A percentile compares a stretch with the other conserved stretches of the same genome.
phyloP scores from a whole-genome alignment of 2,113 vertebrate species.

The Amphiprion ocellaris region DNA sequence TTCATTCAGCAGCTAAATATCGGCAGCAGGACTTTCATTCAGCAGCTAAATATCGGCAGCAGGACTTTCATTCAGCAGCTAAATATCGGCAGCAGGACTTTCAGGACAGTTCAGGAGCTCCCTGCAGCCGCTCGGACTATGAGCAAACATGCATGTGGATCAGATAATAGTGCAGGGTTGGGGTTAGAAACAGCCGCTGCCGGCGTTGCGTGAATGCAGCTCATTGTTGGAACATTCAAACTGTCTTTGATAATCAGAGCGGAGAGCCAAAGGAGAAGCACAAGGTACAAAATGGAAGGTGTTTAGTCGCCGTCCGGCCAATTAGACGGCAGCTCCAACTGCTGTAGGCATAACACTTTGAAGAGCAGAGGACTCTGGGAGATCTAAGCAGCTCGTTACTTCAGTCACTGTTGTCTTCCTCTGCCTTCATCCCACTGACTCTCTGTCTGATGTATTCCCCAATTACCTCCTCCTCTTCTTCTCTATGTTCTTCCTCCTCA shows the following conservation, averaged over 20 bases:
- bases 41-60: not conserved
- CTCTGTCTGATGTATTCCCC: slow-evolving; percentile 56
- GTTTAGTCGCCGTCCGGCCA: slow-evolving; percentile 54
- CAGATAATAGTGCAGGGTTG: slow-evolving; percentile 34
- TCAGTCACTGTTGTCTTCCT: slow-evolving; percentile 31
- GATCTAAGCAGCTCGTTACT: slow-evolving; percentile 66
- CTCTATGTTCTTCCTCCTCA: slow-evolving; percentile 28
- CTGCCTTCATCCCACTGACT: slow-evolving; percentile 43
- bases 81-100: too few species aligned
- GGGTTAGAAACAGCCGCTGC: slow-evolving; percentile 34
- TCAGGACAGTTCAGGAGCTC: not conserved
- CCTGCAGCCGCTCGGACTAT: slow-evolving; percentile 6
- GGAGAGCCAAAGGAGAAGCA: slow-evolving; percentile 21
- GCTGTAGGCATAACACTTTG: slow-evolving; percentile 65
- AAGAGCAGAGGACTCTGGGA: slow-evolving; percentile 66
- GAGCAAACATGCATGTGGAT: slow-evolving; percentile 4
- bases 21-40: not conserved
- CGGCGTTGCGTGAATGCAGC: slow-evolving; percentile 47
- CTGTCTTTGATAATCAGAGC: slow-evolving; percentile 53
- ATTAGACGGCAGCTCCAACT: slow-evolving; percentile 46
- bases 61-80: not conserved
- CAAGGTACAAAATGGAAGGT: slow-evolving; percentile 52
- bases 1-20: not conserved
- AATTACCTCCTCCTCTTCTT: slow-evolving; percentile 14
- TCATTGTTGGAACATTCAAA: slow-evolving; percentile 61